Evolutionary conservation across 2,888 invertebrate genomes (phyloP), one percentile per base, ranked within the genome.

Genomic region (Drosophila siamana): DNA sequence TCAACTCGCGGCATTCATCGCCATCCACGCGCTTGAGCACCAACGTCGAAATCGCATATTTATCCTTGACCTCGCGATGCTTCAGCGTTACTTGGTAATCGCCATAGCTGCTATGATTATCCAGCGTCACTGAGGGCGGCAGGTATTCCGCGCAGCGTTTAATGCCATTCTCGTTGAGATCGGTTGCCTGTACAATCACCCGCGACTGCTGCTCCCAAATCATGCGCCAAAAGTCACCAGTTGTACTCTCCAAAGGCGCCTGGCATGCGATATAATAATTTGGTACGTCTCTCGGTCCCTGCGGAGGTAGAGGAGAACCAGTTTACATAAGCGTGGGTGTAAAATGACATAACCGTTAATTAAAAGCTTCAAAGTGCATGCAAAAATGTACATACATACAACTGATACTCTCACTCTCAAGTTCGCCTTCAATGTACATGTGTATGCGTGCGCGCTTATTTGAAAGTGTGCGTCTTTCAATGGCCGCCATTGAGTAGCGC

Each of bases 201-300:
- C 97, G 94, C 11, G 95, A 95, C 92, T 98, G 97, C 91, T 98
- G 98, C 89, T 98, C 98, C 98, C 98, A 98, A 52, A 98, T 94
- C 98, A 98, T 98, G 43, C 97, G 94, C 98, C 98, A 98, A 92
- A 98, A 98, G 92, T 98, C 98, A 28, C 94, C 93, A 0, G 97
- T 95, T 0, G 98, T 98, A 75, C 95, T 94, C 62, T 96, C 94
- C 76, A 98, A 93, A 0, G 98, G 98, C 8, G 97, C 98, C 92
- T 98, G 98, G 82, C 97, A 96, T 15, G 97, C 97, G 33, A 98
- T 97, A 92, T 98, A 98, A 91, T 96, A 96, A 86, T 96, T 96
- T 26, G 95, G 94, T 16, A 95, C 94, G 87, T 96, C 96, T 84
- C 96, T 96, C 0, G 97, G 97, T 54, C 98, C 98, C 97, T 98